Evolutionary conservation across 2,888 invertebrate genomes (phyloP).

Genomic region (Arge pagana): DNA sequence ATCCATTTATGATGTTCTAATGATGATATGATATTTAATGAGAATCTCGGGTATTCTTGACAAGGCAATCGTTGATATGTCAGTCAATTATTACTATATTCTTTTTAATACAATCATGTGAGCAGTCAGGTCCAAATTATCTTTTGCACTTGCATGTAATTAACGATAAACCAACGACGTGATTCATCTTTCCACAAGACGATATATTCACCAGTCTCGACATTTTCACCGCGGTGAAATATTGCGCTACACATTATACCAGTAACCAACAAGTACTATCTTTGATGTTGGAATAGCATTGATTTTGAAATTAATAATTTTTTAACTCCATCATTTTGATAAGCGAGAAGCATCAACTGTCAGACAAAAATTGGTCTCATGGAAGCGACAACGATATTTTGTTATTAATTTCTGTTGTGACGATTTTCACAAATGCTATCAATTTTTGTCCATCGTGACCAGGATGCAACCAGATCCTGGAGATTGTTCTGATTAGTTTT

Average conservation of each 20-base stretch:
- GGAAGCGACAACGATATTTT: background rate
- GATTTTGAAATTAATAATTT: conserved; percentile 7
- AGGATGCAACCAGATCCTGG: conserved; percentile 3
- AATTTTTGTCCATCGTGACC: conserved; percentile 1
- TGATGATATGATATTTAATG: too few relatives aligned
- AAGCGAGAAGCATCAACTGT: background rate
- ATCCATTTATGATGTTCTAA: too few relatives aligned
- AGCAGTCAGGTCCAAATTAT: conserved; percentile 9
- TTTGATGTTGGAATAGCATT: conserved; percentile 10
- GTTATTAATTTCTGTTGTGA: background rate
- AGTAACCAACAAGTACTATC: background rate
- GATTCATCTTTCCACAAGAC: conserved; percentile 3
- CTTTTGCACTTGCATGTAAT: conserved; percentile 9
- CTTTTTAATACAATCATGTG: conserved; percentile 15
- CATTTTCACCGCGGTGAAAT: conserved; percentile 14
- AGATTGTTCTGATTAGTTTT: background rate
- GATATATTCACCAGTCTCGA: conserved; percentile 20
- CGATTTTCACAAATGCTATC: background rate
- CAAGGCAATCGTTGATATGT: too few relatives aligned
- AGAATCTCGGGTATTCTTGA: too few relatives aligned
- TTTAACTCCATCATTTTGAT: background rate
- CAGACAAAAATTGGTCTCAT: background rate
- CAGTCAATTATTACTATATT: too few relatives aligned
- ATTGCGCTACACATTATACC: conserved; percentile 16
- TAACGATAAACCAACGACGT: conserved; percentile 1